phyloP scores from a whole-genome alignment of 2,888 invertebrate species.

The Andrena praecox region DNA sequence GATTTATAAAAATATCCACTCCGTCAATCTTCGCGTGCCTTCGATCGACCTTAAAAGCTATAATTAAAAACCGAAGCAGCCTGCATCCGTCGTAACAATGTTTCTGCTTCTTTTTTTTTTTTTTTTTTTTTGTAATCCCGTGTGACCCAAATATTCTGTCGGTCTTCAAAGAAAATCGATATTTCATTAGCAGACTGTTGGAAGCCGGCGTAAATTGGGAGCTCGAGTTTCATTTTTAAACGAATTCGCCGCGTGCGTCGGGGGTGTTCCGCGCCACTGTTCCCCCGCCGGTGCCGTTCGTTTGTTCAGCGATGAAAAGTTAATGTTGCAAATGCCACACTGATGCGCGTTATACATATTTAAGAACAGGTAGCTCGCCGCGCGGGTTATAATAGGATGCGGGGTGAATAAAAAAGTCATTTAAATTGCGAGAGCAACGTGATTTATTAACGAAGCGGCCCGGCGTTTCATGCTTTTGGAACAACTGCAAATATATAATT shows the following conservation, averaged over 20 bases:
- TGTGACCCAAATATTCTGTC: not conserved
- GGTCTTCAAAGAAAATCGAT: not conserved
- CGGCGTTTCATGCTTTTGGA: constrained; percentile 17
- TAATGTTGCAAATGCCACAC: constrained; percentile 36
- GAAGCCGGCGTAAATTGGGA: not conserved
- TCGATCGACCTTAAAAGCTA: not conserved
- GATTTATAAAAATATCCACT: not conserved
- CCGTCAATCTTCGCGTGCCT: not conserved
- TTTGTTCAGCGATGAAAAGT: constrained; percentile 29
- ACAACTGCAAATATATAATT: constrained; percentile 30
- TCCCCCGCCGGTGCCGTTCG: not conserved
- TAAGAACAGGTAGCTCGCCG: constrained; percentile 21
- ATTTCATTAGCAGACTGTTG: constrained; percentile 1
- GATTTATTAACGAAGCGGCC: constrained; percentile 39
- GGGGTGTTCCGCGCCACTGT: not conserved
- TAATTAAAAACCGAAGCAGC: not conserved
- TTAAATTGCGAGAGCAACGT: constrained; percentile 39
- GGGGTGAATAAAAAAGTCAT: constrained; percentile 47
- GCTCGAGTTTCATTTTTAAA: constrained; percentile 3
- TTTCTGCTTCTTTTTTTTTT: too few relatives aligned
- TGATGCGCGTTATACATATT: constrained; percentile 51
- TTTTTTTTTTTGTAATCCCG: too few relatives aligned
- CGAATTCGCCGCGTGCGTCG: not conserved
- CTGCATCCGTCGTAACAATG: not conserved
- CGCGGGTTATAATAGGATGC: constrained; percentile 42